A percentile compares a stretch with the other conserved stretches of the same genome.
phyloP scores from a whole-genome alignment of 2,888 invertebrate genomes.

The Dinocampus coccinellae region DNA sequence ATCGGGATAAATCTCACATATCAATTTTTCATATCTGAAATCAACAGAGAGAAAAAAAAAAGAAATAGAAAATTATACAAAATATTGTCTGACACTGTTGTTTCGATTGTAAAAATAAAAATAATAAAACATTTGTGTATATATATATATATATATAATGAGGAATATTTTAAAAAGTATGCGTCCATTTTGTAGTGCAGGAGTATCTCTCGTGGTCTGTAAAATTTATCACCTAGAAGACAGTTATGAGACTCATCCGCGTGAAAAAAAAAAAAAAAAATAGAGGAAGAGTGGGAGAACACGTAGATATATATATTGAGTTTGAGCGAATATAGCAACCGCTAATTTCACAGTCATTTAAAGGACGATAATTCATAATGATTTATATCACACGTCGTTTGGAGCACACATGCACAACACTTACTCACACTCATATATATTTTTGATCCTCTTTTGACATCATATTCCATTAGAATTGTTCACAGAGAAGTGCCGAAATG shows the following conservation, averaged over 20 bases:
- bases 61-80: neutral
- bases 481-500: slow-evolving; percentile 24
- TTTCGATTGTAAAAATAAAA: neutral
- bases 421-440: neutral
- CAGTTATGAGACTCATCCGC: slow-evolving; percentile 64
- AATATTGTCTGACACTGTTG: neutral
- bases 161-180: neutral
- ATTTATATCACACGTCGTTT: slow-evolving; percentile 56
- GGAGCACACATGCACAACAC: slow-evolving; percentile 9
- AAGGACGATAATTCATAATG: slow-evolving; percentile 66
- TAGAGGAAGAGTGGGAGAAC: neutral
- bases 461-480: slow-evolving; percentile 59
- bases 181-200: neutral
- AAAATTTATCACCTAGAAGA: slow-evolving; percentile 68
- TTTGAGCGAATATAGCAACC: slow-evolving; percentile 57
- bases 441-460: slow-evolving; percentile 50
- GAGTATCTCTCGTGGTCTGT: neutral
- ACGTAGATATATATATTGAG: neutral
- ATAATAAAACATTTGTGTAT: neutral
- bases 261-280: slow-evolving; percentile 36
- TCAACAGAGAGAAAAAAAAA: no score
- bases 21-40: no score
- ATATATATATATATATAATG: neutral
- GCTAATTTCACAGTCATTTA: slow-evolving; percentile 70
- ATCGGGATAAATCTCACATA: no score